Conservation (phyloP, 2,888 invertebrate species). For the Euclidia mi region DNA sequence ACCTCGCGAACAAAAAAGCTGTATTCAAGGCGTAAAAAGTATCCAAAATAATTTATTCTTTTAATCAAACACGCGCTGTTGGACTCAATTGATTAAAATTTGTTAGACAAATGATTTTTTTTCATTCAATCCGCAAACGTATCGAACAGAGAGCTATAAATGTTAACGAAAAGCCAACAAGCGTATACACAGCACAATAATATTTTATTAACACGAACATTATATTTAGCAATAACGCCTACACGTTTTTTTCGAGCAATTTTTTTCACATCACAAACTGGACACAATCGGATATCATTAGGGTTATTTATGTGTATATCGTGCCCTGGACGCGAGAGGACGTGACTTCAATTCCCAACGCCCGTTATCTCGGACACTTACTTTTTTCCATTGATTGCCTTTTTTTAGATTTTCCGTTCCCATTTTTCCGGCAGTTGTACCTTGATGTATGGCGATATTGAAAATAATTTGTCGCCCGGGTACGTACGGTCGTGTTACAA, state of each 20-base stretch:
- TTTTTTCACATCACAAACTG: constrained; percentile 66
- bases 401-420: constrained; percentile 55
- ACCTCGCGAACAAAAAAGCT: no score
- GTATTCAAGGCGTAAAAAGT: no score
- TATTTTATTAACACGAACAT: constrained; percentile 56
- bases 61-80: background rate
- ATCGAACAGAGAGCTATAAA: constrained; percentile 33
- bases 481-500: constrained; percentile 32
- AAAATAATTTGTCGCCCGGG: constrained; percentile 46
- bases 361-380: constrained; percentile 65
- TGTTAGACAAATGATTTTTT: constrained; percentile 16
- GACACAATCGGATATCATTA: constrained; percentile 86
- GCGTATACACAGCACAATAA: constrained; percentile 43
- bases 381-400: constrained; percentile 66
- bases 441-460: constrained; percentile 52
- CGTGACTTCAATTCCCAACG: constrained; percentile 76
- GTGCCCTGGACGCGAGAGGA: constrained; percentile 74
- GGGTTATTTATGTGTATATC: constrained; percentile 83
- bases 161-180: constrained; percentile 44
- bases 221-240: constrained; percentile 51
- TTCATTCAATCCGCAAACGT: constrained; percentile 42
- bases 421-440: constrained; percentile 42
- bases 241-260: constrained; percentile 45
- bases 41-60: no score
- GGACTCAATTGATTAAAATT: constrained; percentile 4